Evolutionary conservation across 2,113 vertebrate genomes (phyloP).

Genomic region (Bubo blakistoni): DNA sequence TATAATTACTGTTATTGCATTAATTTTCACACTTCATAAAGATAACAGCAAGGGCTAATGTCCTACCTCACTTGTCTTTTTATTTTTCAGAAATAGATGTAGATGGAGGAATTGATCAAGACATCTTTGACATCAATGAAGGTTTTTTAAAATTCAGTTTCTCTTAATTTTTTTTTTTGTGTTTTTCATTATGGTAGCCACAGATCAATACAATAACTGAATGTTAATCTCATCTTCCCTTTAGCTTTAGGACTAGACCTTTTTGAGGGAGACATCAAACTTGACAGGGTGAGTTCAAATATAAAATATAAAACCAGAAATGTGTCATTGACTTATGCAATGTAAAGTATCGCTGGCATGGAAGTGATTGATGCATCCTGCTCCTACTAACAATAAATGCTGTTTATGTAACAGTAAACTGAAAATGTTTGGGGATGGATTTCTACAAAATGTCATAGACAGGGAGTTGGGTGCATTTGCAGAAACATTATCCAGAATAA

Average conservation of each 20-base stretch:
- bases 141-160: conserved; percentile 71
- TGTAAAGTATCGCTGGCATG: not conserved
- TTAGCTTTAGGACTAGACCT: conserved; percentile 83
- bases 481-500: conserved; percentile 16
- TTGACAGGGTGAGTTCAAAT: conserved; percentile 74
- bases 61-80: conserved; percentile 37
- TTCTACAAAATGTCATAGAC: not conserved
- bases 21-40: conserved; percentile 62
- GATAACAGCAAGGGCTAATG: conserved; percentile 37
- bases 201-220: not conserved
- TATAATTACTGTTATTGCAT: conserved; percentile 60
- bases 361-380: not conserved
- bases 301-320: not conserved
- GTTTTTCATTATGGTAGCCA: not conserved
- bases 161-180: not conserved
- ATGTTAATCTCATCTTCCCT: conserved; percentile 13
- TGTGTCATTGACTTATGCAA: not conserved
- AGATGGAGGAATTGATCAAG: conserved; percentile 81
- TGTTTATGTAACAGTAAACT: not conserved
- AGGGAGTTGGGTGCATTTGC: not conserved
- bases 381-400: not conserved
- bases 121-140: conserved; percentile 93
- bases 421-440: not conserved
- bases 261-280: conserved; percentile 86
- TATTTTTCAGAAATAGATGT: conserved; percentile 79